These are phyloP conservation scores for Machimus atricapillus DNA, from an alignment of 2,888 invertebrate species.

Conservation along the genomic window DNA sequence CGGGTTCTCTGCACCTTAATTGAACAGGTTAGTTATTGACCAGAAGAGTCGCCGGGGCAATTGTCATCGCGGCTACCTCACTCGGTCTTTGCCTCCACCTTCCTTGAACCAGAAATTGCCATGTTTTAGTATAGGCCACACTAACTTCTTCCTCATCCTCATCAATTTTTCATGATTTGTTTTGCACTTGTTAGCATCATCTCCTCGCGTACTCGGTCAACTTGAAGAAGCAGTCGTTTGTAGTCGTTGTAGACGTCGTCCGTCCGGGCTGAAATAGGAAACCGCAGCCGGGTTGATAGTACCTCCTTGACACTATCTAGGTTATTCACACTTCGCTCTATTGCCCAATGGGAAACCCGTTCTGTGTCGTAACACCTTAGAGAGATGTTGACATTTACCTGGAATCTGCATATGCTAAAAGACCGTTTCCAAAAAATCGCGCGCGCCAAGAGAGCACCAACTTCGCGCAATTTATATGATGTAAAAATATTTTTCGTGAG, in stretches of 20 bases:
- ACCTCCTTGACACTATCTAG: constrained; percentile 36
- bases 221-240: not conserved
- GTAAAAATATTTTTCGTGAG: not conserved
- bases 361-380: constrained; percentile 34
- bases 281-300: constrained; percentile 22
- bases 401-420: constrained; percentile 22
- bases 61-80: constrained; percentile 29
- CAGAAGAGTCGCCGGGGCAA: constrained; percentile 1
- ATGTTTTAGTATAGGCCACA: constrained; percentile 30
- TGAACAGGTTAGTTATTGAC: constrained; percentile 36
- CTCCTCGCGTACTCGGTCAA: constrained; percentile 35
- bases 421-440: constrained; percentile 9
- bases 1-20: constrained; percentile 23
- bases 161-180: constrained; percentile 29
- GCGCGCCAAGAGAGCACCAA: not conserved
- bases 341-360: constrained; percentile 36
- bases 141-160: constrained; percentile 27
- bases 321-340: constrained; percentile 21
- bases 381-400: constrained; percentile 33
- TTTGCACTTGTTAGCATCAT: constrained; percentile 30
- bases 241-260: not conserved
- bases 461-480: not conserved
- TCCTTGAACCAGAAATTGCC: constrained; percentile 31
- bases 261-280: not conserved
- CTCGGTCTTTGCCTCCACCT: constrained; percentile 11